These are phyloP conservation scores for Hiodon alosoides DNA, from an alignment of 2,113 vertebrate species.

Conservation along the genomic window DNA sequence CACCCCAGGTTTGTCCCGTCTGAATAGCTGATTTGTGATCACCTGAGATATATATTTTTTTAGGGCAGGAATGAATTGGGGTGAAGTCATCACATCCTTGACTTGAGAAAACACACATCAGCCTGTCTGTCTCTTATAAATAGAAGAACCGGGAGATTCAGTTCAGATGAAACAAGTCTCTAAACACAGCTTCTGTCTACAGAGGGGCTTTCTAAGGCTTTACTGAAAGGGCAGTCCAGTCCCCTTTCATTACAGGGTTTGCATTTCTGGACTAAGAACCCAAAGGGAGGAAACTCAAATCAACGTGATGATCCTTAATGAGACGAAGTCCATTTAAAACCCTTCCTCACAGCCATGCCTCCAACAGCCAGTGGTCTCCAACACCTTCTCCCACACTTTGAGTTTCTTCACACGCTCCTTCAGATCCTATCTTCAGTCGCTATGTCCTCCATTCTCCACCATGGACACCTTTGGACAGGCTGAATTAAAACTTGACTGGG, in stretches of 20 bases:
- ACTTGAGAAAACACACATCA: not conserved
- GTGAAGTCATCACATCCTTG: not conserved
- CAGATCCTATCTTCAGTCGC: not conserved
- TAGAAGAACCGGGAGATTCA: not conserved
- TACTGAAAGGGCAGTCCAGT: conserved; percentile 33
- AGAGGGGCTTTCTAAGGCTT: conserved; percentile 19
- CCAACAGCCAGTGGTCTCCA: not conserved
- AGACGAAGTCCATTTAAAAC: conserved; percentile 12
- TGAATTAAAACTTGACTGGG: too few species aligned
- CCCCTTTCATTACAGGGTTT: conserved; percentile 25
- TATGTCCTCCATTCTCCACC: too few species aligned
- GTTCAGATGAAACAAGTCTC: not conserved
- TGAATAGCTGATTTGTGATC: not conserved
- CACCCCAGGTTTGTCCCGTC: not conserved
- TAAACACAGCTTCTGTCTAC: not conserved
- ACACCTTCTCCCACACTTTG: not conserved
- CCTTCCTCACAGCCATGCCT: conserved; percentile 19
- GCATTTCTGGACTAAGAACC: conserved; percentile 28
- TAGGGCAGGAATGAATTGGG: not conserved
- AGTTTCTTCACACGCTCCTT: not conserved
- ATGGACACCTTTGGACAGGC: too few species aligned
- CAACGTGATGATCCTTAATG: conserved; percentile 41
- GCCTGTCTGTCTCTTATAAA: not conserved
- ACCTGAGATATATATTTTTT: not conserved
- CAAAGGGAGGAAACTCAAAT: conserved; percentile 35